Evolutionary conservation across 2,113 vertebrate genomes (phyloP), one percentile per base, ranked within the genome.

Genomic region (Crotophaga sulcirostris): DNA sequence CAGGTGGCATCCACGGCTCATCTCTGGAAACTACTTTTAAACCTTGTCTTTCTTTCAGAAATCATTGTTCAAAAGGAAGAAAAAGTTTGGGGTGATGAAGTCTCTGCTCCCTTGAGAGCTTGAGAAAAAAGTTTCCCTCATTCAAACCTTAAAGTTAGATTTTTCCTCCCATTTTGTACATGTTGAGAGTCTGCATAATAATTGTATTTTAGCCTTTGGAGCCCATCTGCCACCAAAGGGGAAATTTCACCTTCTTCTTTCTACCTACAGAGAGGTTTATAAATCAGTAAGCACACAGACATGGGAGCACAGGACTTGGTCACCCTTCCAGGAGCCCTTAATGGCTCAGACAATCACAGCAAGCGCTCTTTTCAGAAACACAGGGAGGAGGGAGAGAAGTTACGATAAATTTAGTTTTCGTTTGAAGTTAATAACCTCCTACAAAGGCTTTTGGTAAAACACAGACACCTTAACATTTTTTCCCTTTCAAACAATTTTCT

Each of bases 361-460:
- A 64, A 74, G 84, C 17, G 52, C 69, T 95, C 97, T 90, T 96
- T 93, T 96, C 88, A 94, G 94, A 95, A 93, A 93, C 87, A 92
- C 44, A 4, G 59, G 73, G 69, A 87, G 54, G 52, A 59, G 70
- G 82, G 68, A 74, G 52, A 91, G 93, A 95, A 84, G 75, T 93
- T 93, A 96, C 0, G 91, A 92, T 96, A 96, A 97, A 94, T 87
- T 97, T 94, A 95, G 96, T 95, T 97, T 95, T 88, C 93, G 85
- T 98, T 97, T 97, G 97, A 97, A 97, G 97, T 97, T 97, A 97
- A 96, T 97, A 96, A 96, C 94, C 95, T 97, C 94, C 95, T 96
- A 83, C 94, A 97, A 96, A 97, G 79, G 81, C 89, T 93, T 97
- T 94, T 88, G 86, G 93, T 95, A 97, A 96, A 94, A 97, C 89